A percentile compares a stretch with the other conserved stretches of the same genome.
phyloP scores from a whole-genome alignment of 2,797 vertebrate genomes.

The Sebastes matsubarae region DNA sequence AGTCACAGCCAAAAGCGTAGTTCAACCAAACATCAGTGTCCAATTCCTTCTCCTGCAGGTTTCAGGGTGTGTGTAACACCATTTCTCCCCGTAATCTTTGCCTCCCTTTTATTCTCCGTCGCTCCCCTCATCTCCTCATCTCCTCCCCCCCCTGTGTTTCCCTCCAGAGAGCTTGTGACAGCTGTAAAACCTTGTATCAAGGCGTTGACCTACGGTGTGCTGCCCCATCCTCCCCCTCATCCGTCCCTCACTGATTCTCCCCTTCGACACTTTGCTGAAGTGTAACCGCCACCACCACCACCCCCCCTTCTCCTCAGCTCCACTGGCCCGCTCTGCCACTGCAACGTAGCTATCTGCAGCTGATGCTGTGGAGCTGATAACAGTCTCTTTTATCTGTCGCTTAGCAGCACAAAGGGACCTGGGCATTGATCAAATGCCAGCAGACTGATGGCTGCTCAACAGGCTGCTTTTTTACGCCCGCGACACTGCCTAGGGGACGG shows the following conservation, averaged over 20 bases:
- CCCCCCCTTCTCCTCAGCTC: conserved; percentile 18
- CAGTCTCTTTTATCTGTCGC: conserved; percentile 83
- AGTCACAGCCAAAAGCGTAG: background rate
- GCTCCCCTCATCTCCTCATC: conserved; percentile 24
- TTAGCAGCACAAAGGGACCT: conserved; percentile 84
- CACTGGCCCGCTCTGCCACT: conserved; percentile 39
- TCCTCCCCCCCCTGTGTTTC: conserved; percentile 14
- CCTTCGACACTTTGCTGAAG: conserved; percentile 64
- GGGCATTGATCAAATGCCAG: conserved; percentile 85
- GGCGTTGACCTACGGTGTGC: conserved; percentile 73
- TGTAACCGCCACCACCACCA: conserved; percentile 9
- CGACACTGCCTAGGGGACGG: conserved; percentile 61
- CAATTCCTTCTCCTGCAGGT: conserved; percentile 45
- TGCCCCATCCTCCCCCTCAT: conserved; percentile 42
- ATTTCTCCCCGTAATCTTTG: conserved; percentile 36
- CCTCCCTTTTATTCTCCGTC: conserved; percentile 50
- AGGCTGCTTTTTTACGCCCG: conserved; percentile 69
- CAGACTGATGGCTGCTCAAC: conserved; percentile 83
- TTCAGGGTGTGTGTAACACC: conserved; percentile 28
- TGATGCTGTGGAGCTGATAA: conserved; percentile 82
- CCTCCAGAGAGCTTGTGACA: conserved; percentile 72
- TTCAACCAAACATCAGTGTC: conserved; percentile 20
- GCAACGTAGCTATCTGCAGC: conserved; percentile 72
- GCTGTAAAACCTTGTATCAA: conserved; percentile 82
- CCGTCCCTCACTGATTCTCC: conserved; percentile 45